Base-by-base conservation (phyloP, 2,113 vertebrate genomes). In the Cichladusa arquata region DNA sequence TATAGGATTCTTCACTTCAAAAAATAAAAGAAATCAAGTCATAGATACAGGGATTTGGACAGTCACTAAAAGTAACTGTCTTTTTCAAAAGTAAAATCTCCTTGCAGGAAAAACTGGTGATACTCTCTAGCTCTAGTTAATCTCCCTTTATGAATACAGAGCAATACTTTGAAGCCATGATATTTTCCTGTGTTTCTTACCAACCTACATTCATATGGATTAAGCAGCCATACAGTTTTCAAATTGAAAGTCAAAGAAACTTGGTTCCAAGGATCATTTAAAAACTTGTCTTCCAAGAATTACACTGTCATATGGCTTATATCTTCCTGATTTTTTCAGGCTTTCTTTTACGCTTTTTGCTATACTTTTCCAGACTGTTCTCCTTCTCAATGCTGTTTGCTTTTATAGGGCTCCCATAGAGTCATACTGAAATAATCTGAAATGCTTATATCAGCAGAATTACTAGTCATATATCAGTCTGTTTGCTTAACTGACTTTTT, bases 361-460 rank as follows among this genome's bases (percentile, higher is more conserved):
- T 45, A 6, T 33, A 50, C 13, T 18, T 80, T 50, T 51, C 12
- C 11, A 62, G 6, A 12, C 15, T 64, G 60, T 71, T 65, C 25
- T 42, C 9, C 10, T 90, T 60, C 29, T 70, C 29, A 71, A 23
- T 36, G 5, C 4, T 73, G n/a, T 28, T 57, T 42, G 3, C 34
- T 5, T 81, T 69, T 69, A 4, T 23, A 64, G 12, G 31, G 2
- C 3, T 61, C 19, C 33, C 8, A 3, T 5, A 18, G 5, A 81
- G 18, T 51, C 23, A 56, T 28, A 67, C 10, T 3, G 1, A 80
- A 77, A 19, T 13, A 61, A 64, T 61, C 33, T 61, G 3, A 61
- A 48, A 61, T 54, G 20, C 1, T 70, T 78, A 7, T 36, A 73
- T 29, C 0, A 0, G 6, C 29, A 64, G 31, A 77, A 72, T 51